phyloP scores from a whole-genome alignment of 2,113 vertebrate genomes.

The Laterallus jamaicensis region DNA sequence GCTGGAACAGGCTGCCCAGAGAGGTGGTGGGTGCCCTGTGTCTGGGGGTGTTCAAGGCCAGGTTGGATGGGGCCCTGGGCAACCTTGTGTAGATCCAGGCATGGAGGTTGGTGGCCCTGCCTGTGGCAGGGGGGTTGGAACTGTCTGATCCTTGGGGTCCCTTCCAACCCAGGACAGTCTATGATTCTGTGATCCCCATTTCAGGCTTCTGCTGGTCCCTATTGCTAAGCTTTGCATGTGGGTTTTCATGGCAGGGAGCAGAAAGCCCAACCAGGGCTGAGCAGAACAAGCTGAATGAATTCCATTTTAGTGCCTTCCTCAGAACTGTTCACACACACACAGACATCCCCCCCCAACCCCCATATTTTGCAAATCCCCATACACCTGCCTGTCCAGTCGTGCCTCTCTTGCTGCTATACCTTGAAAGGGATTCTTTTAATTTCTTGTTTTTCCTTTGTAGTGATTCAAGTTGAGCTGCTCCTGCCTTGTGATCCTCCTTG shows the following conservation, averaged over 20 bases:
- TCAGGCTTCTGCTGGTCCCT: background rate
- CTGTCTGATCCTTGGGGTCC: too few species aligned
- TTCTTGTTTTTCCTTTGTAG: background rate
- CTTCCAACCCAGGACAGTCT: too few species aligned
- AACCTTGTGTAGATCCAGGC: too few species aligned
- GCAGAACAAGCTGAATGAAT: background rate
- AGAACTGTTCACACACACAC: background rate
- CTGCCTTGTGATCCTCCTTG: background rate
- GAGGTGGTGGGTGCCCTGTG: too few species aligned
- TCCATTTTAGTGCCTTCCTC: background rate
- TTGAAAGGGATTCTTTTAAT: background rate
- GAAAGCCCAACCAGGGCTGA: background rate
- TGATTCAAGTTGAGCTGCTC: background rate
- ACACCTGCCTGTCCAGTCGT: fast-evolving
- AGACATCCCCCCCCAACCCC: too few species aligned
- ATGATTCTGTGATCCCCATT: too few species aligned
- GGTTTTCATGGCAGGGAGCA: background rate
- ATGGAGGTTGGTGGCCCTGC: too few species aligned
- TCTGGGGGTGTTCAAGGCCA: too few species aligned
- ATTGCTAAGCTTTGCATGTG: background rate
- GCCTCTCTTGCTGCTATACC: background rate
- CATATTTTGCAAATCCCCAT: background rate
- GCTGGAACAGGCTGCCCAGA: too few species aligned
- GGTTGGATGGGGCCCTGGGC: too few species aligned
- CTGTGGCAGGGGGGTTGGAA: too few species aligned